Conservation (phyloP, 2,113 vertebrate genomes). For the Picathartes gymnocephalus region DNA sequence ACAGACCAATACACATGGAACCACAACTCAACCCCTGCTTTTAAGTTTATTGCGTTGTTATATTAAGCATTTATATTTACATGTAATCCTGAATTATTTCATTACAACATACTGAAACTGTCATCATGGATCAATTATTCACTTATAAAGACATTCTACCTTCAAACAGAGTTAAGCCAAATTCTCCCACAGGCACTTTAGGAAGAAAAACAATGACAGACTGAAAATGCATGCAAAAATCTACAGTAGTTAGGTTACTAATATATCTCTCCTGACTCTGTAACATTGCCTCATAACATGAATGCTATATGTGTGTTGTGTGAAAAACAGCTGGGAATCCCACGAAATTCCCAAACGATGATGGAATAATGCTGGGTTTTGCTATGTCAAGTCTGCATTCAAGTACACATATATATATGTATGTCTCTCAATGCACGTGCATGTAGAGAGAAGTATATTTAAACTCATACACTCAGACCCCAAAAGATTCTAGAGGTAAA, state of each 20-base stretch:
- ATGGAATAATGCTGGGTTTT: not conserved
- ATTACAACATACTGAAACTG: not conserved
- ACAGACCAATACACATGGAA: not conserved
- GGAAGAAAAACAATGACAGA: not conserved
- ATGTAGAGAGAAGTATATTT: not conserved
- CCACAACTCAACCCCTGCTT: not conserved
- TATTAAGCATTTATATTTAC: slow-evolving; percentile 55
- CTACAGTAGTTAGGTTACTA: not conserved
- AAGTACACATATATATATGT: not conserved
- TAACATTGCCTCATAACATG: not conserved
- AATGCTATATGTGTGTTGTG: not conserved
- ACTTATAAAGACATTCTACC: not conserved
- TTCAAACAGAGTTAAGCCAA: not conserved
- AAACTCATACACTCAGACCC: not conserved
- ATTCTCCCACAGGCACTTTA: not conserved
- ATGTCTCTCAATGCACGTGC: not conserved
- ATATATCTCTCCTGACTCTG: not conserved
- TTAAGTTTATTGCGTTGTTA: slow-evolving; percentile 2
- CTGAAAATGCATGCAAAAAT: not conserved
- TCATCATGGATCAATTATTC: not conserved
- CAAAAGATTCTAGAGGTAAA: slow-evolving; percentile 35
- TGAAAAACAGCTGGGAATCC: not conserved
- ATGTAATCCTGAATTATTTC: slow-evolving; percentile 17
- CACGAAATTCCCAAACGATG: not conserved
- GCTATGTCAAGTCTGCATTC: not conserved